These are phyloP conservation scores for Drosophila novamexicana DNA, from an alignment of 1,140 invertebrate genomes.

Conservation along the genomic window DNA sequence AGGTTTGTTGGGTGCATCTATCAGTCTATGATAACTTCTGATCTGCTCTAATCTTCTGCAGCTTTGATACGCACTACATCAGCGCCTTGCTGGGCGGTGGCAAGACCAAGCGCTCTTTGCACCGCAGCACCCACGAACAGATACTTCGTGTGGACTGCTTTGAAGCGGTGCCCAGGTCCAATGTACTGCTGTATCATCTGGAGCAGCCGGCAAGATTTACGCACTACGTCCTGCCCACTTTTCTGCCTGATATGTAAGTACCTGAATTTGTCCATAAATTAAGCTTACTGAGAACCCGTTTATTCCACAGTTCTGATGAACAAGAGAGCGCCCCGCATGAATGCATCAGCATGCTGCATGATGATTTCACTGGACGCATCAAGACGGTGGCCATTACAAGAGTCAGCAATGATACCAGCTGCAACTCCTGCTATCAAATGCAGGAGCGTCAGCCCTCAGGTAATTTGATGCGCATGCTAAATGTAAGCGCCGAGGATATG, in stretches of 20 bases:
- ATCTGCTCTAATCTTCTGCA: slow-evolving; percentile 65
- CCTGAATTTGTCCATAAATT: too few species aligned
- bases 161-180: slow-evolving; percentile 85
- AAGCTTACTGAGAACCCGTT: neutral
- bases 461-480: slow-evolving; percentile 61
- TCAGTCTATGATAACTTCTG: neutral
- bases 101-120: slow-evolving; percentile 85
- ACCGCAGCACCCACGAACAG: slow-evolving; percentile 89
- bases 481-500: slow-evolving; percentile 73
- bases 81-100: slow-evolving; percentile 88
- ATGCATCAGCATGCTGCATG: slow-evolving; percentile 78
- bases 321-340: slow-evolving; percentile 29
- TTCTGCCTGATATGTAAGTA: slow-evolving; percentile 72
- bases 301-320: slow-evolving; percentile 16
- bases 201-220: slow-evolving; percentile 86
- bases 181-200: slow-evolving; percentile 87
- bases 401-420: slow-evolving; percentile 33
- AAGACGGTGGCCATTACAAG: slow-evolving; percentile 63
- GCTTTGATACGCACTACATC: slow-evolving; percentile 87
- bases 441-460: slow-evolving; percentile 61
- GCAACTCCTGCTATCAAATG: slow-evolving; percentile 66
- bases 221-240: slow-evolving; percentile 87
- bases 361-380: slow-evolving; percentile 63
- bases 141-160: slow-evolving; percentile 86
- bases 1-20: slow-evolving; percentile 75